Evolutionary conservation across 1,140 invertebrate species (phyloP).

Genomic region (Nebria ingens): DNA sequence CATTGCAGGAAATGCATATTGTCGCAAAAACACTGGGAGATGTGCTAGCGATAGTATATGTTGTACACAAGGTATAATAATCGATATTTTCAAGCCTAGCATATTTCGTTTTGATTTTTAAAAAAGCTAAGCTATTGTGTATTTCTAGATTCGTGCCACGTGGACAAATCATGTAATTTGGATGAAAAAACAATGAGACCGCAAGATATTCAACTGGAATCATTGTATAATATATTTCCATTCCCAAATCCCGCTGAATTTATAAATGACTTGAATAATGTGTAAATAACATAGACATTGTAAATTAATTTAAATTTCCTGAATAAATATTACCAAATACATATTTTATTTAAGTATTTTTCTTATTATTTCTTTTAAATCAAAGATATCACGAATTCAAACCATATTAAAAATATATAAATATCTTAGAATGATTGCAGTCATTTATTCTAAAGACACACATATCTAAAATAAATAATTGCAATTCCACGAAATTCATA

Average conservation of each 20-base stretch:
- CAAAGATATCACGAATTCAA: too few species aligned
- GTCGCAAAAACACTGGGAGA: conserved; percentile 39
- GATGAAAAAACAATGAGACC: conserved; percentile 15
- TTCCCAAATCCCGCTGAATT: not conserved
- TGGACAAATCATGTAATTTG: conserved; percentile 32
- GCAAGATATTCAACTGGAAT: not conserved
- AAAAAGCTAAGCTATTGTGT: conserved; percentile 15
- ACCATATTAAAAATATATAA: too few species aligned
- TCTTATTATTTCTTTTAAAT: too few species aligned
- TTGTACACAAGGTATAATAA: conserved; percentile 39
- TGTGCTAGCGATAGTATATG: conserved; percentile 42
- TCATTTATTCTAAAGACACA: too few species aligned
- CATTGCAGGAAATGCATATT: conserved; percentile 38
- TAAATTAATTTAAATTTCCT: too few species aligned
- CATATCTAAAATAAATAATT: too few species aligned
- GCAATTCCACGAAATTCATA: too few species aligned
- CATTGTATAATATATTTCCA: not conserved
- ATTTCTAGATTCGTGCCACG: conserved; percentile 34
- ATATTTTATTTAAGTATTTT: too few species aligned
- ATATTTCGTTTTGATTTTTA: not conserved
- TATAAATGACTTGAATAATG: not conserved
- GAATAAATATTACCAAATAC: too few species aligned
- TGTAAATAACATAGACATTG: too few species aligned
- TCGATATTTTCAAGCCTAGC: conserved; percentile 10
- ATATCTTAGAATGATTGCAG: too few species aligned